Conservation (phyloP, 2,113 vertebrate genomes). For the Struthio camelus region DNA sequence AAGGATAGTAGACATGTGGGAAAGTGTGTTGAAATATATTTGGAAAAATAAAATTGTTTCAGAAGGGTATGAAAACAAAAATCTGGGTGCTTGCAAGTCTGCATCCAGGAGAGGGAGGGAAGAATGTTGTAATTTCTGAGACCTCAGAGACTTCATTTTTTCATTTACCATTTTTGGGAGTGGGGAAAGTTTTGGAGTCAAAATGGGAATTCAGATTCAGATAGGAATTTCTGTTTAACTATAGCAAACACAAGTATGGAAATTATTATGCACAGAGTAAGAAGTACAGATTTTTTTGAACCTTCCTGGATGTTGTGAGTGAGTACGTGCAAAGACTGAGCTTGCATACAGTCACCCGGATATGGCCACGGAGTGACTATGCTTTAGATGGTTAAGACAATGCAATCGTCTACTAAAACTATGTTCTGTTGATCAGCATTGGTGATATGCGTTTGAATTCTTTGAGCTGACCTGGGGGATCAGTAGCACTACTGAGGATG, state of each 20-base stretch:
- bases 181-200: not conserved
- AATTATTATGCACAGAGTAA: not conserved
- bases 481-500: not conserved
- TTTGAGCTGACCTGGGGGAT: not conserved
- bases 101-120: not conserved
- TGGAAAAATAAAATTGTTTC: slow-evolving; percentile 46
- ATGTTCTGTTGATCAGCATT: not conserved
- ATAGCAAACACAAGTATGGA: not conserved
- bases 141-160: not conserved
- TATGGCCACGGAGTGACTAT: not conserved
- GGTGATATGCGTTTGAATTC: not conserved
- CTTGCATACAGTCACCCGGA: not conserved
- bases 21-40: slow-evolving; percentile 32
- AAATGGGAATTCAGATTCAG: not conserved
- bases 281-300: not conserved
- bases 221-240: not conserved
- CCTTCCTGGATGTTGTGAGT: not conserved
- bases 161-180: slow-evolving; percentile 14
- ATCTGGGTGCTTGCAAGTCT: slow-evolving; percentile 36
- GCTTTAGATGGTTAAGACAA: not conserved
- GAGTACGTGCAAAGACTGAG: not conserved
- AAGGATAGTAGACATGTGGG: slow-evolving; percentile 16
- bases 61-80: slow-evolving; percentile 52
- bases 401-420: not conserved
- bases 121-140: not conserved